Conservation (phyloP, 2,113 vertebrate genomes). For the Lichenostomus cassidix region DNA sequence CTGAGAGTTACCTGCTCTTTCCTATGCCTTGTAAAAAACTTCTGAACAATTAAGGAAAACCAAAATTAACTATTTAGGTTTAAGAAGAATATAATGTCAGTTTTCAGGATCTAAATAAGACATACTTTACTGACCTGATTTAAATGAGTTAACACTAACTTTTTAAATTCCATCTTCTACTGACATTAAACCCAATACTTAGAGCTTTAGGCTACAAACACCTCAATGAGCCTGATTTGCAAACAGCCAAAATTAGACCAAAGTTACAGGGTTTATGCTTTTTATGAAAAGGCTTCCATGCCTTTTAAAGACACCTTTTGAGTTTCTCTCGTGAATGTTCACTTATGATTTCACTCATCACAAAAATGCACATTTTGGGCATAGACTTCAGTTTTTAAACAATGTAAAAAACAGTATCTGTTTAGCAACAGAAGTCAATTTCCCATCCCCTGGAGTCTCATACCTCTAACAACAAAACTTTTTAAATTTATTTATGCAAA, state of each 20-base stretch:
- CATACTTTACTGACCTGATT: background rate
- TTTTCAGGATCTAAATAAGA: background rate
- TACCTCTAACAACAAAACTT: background rate
- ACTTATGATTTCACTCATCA: background rate
- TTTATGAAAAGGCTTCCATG: background rate
- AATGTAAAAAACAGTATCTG: background rate
- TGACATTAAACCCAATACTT: background rate
- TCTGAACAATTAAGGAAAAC: background rate
- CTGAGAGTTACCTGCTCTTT: background rate
- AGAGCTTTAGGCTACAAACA: background rate
- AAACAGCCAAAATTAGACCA: background rate
- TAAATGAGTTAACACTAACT: background rate
- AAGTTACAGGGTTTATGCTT: fast-evolving
- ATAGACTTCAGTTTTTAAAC: background rate
- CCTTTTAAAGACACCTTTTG: background rate
- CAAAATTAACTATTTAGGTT: background rate
- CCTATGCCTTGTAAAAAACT: background rate
- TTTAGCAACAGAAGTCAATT: background rate
- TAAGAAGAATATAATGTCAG: background rate
- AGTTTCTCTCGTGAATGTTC: background rate
- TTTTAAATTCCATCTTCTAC: background rate
- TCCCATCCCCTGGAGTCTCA: background rate
- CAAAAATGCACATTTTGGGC: background rate
- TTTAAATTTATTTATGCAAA: background rate
- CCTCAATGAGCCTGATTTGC: background rate